A percentile compares a stretch with the other conserved stretches of the same genome.
phyloP scores from a whole-genome alignment of 2,888 invertebrate genomes.

The Fissipunctia ypsillon region DNA sequence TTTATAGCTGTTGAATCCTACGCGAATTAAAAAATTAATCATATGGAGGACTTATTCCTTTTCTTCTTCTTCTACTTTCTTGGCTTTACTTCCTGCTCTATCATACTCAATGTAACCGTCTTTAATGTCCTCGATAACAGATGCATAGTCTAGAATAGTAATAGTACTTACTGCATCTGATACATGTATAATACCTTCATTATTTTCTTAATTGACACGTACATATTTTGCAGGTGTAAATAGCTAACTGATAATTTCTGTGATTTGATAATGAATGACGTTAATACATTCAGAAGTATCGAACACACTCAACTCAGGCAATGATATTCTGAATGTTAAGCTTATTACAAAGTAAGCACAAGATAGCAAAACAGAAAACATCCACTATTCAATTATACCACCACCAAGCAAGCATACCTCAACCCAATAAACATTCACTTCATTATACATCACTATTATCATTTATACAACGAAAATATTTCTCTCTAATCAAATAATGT shows the following conservation, averaged over 20 bases:
- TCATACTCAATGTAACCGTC: not conserved
- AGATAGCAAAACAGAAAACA: not conserved
- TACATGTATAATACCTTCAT: not conserved
- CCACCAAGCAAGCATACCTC: not conserved
- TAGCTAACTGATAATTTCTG: not conserved
- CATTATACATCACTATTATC: conserved; percentile 15
- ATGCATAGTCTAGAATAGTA: conserved; percentile 6
- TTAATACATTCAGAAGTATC: not conserved
- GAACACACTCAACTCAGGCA: too few species aligned
- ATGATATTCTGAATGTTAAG: not conserved
- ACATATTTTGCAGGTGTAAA: not conserved
- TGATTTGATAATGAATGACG: not conserved
- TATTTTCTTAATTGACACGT: not conserved
- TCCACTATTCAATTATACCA: not conserved
- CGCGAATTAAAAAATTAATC: not conserved
- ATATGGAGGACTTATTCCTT: not conserved
- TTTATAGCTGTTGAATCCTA: conserved; percentile 7
- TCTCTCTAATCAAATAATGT: conserved; percentile 56
- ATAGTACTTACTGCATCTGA: not conserved
- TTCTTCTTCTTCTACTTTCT: too few species aligned
- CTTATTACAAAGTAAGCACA: not conserved
- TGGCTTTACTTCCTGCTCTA: not conserved
- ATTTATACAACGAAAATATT: conserved; percentile 36
- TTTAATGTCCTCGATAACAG: not conserved
- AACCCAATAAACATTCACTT: not conserved